Evolutionary conservation across 2,113 vertebrate species (phyloP), one percentile per base, ranked within the genome.

Genomic region (Fregetta grallaria): DNA sequence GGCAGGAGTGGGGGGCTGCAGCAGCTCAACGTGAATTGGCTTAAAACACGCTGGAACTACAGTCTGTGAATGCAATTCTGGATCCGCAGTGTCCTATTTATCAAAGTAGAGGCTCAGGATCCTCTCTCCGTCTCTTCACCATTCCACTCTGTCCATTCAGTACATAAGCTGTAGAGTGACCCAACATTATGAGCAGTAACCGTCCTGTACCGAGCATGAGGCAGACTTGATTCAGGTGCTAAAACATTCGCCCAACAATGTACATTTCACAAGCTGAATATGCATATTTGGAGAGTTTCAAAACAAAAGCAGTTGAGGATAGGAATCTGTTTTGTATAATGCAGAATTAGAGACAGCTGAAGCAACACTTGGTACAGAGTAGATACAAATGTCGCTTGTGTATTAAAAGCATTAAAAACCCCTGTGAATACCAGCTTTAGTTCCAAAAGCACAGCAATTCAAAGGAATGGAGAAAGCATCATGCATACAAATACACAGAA

Each of bases 401-500:
- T 49, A 94, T 82, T 71, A 91, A 85, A 94, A 56, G 40, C 83
- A 84, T 73, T 58, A 70, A 82, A 91, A 73, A 20, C 1, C 9
- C 25, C 11, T 30, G n/a, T 42, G 47, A 92, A 84, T 84, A 77
- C 20, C 30, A 79, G 56, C 77, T 94, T 79, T 36, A 50, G 72
- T 23, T 94, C 34, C 45, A 91, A 72, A 93, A 84, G 26, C 55
- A 83, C 3, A 66, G 59, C 14, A 84, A 88, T 81, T 94, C 70
- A 94, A 89, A 65, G 66, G 45, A 89, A 70, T 15, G 34, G 44
- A 62, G 62, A 91, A 94, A 87, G 62, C 45, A 75, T 50, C 22
- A 34, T 86, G 70, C 74, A 84, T 78, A 86, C 72, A 94, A 92
- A 88, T 66, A 84, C 34, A 80, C 11, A 70, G 55, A 93, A 95